Evolutionary conservation across 2,888 invertebrate species (phyloP), one percentile per base, ranked within the genome.

Genomic region (Furcula furcula): DNA sequence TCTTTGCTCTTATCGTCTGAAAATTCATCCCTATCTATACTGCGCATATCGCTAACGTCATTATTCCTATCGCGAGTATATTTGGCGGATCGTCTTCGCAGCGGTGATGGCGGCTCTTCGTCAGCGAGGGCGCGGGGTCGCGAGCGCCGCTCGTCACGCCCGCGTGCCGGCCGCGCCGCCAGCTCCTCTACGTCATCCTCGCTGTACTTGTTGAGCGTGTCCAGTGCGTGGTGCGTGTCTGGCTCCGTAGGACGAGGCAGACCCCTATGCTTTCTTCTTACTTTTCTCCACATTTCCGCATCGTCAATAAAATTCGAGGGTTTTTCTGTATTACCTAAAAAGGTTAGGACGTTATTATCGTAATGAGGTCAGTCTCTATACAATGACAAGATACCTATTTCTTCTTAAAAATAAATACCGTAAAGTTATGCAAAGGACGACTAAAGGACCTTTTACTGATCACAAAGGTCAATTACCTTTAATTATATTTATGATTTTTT

Each of bases 271-370:
- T 62, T 69, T 30, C 63, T 62, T 23, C 34, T 34, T n/a, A 57
- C 45, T 33, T 66, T 66, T 18, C 56, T 61, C 74, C 72, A 68
- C 0, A 40, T 37, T 13, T 70, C 61, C 3, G 47, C 14, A 3
- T 65, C 64, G 2, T 62, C 59, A n/a, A 34, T 32, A 36, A 61
- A 58, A 21, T 47, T 64, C 25, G 31, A 27, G 14, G 54, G 41
- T 39, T 52, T 65, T 18, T 65, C 57, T 29, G 59, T 56, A 55
- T 67, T 67, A 9, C 53, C 76, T 75, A 61, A 20, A 63, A 59
- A 34, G 20, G n/a, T n/a, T n/a, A n/a, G n/a, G n/a, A n/a, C n/a
- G n/a, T n/a, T n/a, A n/a, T n/a, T n/a, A n/a, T n/a, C n/a, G n/a
- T n/a, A n/a, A n/a, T n/a, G n/a, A n/a, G n/a, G n/a, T n/a, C n/a